Base-by-base conservation (phyloP, 2,797 vertebrate genomes). In the Myripristis jacobus region DNA sequence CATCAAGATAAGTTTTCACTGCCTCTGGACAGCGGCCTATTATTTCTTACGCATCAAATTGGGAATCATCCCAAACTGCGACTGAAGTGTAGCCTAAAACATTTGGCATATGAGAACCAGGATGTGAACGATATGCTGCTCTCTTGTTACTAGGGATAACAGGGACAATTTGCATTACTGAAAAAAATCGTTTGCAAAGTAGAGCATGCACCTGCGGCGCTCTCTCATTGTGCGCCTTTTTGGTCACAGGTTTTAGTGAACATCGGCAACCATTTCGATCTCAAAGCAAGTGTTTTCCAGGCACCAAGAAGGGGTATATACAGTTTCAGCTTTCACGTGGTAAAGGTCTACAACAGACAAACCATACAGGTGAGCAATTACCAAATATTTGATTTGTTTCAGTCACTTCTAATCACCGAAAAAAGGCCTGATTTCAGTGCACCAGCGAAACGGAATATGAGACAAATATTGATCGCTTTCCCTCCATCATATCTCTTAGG, bases 291-390 rank as follows among this genome's bases (percentile, higher is more conserved):
- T 92, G 95, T 98, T 90, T 99, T 99, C 93, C 95, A 95, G 88
- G 97, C 98, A 55, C 98, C 98, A 8, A 94, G 97, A 75, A 97
- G 98, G 94, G 98, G 98, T 52, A 99, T 99, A 73, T 99, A 99
- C 93, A 99, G 98, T 91, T 99, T 99, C 95, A 99, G 97, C 92
- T 99, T 99, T 90, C 98, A 99, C 77, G 97, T 99, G 93, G 98
- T 99, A 87, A 99, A 99, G 92, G 98, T 99, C 67, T 99, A 99
- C 94, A 99, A 99, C 93, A 97, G 98, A 92, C 98, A 99, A 93
- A 99, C 98, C 72, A 99, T 99, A 92, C 97, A 99, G 97, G 97
- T 99, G 93, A 94, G 96, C 90, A 70, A 3, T 16, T 3, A 22
- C 31, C 10, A 46, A 38, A 57, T 4, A 56, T 31, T 21, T 6